Evolutionary conservation across 2,888 invertebrate species (phyloP).

Genomic region (Spilarctia lutea): DNA sequence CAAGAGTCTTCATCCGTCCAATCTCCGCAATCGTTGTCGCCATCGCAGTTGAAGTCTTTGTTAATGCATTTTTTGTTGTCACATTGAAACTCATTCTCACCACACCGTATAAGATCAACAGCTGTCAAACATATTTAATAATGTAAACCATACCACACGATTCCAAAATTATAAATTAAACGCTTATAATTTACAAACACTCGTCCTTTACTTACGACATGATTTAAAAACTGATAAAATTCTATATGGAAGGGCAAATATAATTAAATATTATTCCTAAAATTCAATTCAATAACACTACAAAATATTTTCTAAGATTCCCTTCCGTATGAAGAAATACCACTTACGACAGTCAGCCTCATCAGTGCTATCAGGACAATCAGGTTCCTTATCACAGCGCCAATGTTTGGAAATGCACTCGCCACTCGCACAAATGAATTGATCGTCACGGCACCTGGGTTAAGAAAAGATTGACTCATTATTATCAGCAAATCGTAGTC

Average conservation of each 20-base stretch:
- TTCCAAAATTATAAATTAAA: background rate
- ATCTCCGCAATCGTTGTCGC: slow-evolving; percentile 95
- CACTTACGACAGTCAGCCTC: slow-evolving; percentile 90
- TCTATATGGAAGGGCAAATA: background rate
- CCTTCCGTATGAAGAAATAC: slow-evolving; percentile 15
- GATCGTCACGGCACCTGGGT: slow-evolving; percentile 89
- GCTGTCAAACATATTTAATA: slow-evolving; percentile 55
- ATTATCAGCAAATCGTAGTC: no score
- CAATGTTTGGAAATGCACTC: slow-evolving; percentile 91
- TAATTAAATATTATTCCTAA: background rate
- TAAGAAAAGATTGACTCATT: no score
- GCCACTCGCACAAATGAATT: slow-evolving; percentile 91
- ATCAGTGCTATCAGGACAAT: slow-evolving; percentile 92
- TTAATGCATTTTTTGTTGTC: slow-evolving; percentile 90
- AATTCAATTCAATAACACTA: background rate
- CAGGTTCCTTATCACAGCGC: slow-evolving; percentile 91
- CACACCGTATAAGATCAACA: slow-evolving; percentile 87
- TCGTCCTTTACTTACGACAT: background rate
- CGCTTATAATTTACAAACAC: background rate
- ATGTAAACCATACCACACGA: no score
- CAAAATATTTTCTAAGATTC: background rate
- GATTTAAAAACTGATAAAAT: background rate
- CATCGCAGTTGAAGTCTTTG: slow-evolving; percentile 92
- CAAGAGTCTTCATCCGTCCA: slow-evolving; percentile 95
- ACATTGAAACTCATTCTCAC: slow-evolving; percentile 92